Percentiles rank a stretch among this genome's conserved stretches.
phyloP scores from a whole-genome alignment of 1,140 invertebrate species.

The Trichonephila clavata region DNA sequence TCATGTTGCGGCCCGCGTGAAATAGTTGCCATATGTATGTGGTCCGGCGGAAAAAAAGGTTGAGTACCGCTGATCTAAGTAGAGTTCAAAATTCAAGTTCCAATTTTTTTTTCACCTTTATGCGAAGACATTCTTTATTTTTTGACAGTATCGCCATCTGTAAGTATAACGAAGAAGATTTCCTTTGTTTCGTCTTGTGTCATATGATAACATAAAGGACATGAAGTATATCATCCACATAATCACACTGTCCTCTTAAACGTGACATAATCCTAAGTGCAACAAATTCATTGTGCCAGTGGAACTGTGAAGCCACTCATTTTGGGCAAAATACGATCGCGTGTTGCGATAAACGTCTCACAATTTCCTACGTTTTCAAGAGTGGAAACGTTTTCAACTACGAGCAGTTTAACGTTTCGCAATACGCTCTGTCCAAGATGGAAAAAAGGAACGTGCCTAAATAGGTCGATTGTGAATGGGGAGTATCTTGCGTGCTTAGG shows the following conservation, averaged over 20 bases:
- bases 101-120: too few relatives aligned
- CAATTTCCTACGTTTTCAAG: background rate
- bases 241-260: background rate
- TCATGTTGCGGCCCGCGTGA: too few relatives aligned
- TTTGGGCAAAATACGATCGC: background rate
- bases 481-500: constrained; percentile 39
- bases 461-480: constrained; percentile 48
- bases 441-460: constrained; percentile 38
- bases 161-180: background rate
- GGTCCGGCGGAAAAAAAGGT: too few relatives aligned
- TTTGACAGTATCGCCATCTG: too few relatives aligned
- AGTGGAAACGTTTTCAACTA: background rate
- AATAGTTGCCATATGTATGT: too few relatives aligned
- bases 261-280: background rate
- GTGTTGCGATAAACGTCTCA: constrained; percentile 33
- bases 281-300: constrained; percentile 10
- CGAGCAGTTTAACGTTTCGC: background rate
- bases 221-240: background rate
- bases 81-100: too few relatives aligned
- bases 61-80: too few relatives aligned
- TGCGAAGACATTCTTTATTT: too few relatives aligned
- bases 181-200: background rate
- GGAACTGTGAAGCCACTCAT: background rate
- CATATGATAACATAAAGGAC: background rate
- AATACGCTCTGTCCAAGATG: background rate